A percentile compares a stretch with the other conserved stretches of the same genome.
Conservation (phyloP, 37 sponge, comb jelly and placozoan genomes). For the Axinella damicornis region DNA sequence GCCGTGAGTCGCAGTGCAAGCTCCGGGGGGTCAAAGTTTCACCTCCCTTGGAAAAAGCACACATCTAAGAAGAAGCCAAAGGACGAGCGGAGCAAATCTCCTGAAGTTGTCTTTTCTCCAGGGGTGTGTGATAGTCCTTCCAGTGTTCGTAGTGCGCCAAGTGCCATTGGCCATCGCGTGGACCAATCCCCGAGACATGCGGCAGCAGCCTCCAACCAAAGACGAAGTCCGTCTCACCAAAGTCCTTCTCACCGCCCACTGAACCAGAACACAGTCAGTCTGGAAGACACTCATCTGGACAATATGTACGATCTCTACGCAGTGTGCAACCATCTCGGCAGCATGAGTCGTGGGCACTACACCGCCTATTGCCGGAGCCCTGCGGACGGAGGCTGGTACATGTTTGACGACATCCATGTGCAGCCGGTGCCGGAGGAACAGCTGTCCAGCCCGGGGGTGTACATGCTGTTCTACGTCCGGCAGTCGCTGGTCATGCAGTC, state of each 20-base stretch:
- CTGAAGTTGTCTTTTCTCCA: conserved; percentile 7
- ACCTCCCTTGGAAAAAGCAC: conserved; percentile 42
- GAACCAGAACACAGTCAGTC: background rate
- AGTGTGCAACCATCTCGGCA: conserved; percentile 89
- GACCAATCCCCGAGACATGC: background rate
- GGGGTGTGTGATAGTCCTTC: conserved; percentile 33
- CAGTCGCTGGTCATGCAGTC: conserved; percentile 21
- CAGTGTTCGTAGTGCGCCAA: conserved; percentile 48
- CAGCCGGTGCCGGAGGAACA: conserved; percentile 59
- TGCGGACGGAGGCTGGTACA: conserved; percentile 72
- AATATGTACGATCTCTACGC: conserved; percentile 89
- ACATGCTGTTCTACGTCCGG: conserved; percentile 88
- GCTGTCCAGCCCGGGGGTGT: conserved; percentile 74
- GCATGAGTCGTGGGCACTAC: conserved; percentile 90
- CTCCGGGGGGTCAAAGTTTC: conserved; percentile 13
- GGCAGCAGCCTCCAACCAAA: background rate
- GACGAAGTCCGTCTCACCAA: background rate
- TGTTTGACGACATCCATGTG: conserved; percentile 80
- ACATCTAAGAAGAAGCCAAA: background rate
- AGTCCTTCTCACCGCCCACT: conserved; percentile 3
- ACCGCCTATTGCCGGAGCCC: conserved; percentile 86
- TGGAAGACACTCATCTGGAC: conserved; percentile 4
- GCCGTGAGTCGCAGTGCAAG: background rate
- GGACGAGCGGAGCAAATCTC: background rate
- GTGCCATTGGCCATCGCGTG: conserved; percentile 1